Evolutionary conservation across 2,888 invertebrate genomes (phyloP).

Genomic region (Morpho deidamia): DNA sequence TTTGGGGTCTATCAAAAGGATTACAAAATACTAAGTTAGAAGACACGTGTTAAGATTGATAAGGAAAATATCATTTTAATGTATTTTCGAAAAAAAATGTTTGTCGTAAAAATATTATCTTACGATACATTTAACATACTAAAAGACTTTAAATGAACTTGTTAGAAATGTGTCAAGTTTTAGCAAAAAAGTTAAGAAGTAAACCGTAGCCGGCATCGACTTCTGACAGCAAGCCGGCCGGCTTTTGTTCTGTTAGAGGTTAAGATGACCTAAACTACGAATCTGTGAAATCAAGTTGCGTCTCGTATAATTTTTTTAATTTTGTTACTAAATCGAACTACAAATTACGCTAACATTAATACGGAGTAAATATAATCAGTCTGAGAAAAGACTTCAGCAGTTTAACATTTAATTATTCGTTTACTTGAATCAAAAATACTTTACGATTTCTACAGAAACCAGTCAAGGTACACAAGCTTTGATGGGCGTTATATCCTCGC

Average conservation of each 20-base stretch:
- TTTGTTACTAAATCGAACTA: too few relatives aligned
- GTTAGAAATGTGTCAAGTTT: too few relatives aligned
- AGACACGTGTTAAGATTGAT: too few relatives aligned
- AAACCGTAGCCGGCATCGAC: background rate
- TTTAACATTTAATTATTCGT: too few relatives aligned
- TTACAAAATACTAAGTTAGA: background rate
- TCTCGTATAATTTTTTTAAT: too few relatives aligned
- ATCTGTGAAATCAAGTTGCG: background rate
- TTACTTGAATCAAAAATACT: background rate
- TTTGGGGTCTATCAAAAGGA: background rate
- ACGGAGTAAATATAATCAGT: too few relatives aligned
- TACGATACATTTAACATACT: background rate
- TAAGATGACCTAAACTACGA: background rate
- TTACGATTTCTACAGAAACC: constrained; percentile 4
- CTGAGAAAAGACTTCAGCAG: too few relatives aligned
- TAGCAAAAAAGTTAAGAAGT: background rate
- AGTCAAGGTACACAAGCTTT: constrained; percentile 22
- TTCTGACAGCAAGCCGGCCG: constrained; percentile 14
- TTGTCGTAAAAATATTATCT: too few relatives aligned
- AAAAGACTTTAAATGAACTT: too few relatives aligned
- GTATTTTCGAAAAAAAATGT: too few relatives aligned
- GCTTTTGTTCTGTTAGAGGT: constrained; percentile 7
- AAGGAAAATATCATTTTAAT: too few relatives aligned
- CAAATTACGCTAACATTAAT: too few relatives aligned
- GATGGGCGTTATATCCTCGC: constrained; percentile 47